Conservation (phyloP, 2,888 invertebrate species). For the Hofmannophila pseudospretella region DNA sequence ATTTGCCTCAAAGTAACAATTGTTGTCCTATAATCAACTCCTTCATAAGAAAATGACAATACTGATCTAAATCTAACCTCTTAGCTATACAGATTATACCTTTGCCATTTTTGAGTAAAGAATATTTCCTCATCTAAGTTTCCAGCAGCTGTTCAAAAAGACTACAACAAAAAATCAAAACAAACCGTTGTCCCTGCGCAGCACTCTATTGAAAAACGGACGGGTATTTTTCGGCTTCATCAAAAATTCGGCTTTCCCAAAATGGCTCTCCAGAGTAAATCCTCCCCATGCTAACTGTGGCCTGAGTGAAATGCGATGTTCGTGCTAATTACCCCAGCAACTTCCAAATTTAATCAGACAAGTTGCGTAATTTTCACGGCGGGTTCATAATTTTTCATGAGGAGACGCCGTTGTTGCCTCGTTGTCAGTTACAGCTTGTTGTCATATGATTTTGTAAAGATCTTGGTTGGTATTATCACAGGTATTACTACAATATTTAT, state of each 20-base stretch:
- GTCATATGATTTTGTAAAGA: neutral
- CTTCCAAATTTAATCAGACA: slow-evolving; percentile 76
- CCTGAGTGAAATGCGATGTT: slow-evolving; percentile 75
- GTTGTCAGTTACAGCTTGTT: slow-evolving; percentile 17
- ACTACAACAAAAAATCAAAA: too few species aligned
- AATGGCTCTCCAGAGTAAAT: slow-evolving; percentile 23
- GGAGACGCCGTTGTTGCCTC: slow-evolving; percentile 11
- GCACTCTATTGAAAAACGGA: slow-evolving; percentile 13
- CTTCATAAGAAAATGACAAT: too few species aligned
- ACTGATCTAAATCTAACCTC: too few species aligned
- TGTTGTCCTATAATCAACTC: too few species aligned
- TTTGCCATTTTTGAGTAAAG: too few species aligned
- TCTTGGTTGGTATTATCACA: too few species aligned
- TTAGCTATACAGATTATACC: too few species aligned
- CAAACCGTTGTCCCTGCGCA: too few species aligned
- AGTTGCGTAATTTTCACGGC: slow-evolving; percentile 61
- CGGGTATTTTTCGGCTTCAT: slow-evolving; percentile 17
- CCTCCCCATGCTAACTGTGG: slow-evolving; percentile 39
- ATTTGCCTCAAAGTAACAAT: too few species aligned
- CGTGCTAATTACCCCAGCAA: slow-evolving; percentile 65
- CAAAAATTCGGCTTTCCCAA: slow-evolving; percentile 21
- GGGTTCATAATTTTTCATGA: slow-evolving; percentile 69
- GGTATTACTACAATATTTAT: too few species aligned
- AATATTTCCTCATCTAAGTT: too few species aligned
- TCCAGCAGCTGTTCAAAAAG: too few species aligned